Evolutionary conservation across 2,888 invertebrate species (phyloP), one percentile per base, ranked within the genome.

Genomic region (Chrysina gloriosa): DNA sequence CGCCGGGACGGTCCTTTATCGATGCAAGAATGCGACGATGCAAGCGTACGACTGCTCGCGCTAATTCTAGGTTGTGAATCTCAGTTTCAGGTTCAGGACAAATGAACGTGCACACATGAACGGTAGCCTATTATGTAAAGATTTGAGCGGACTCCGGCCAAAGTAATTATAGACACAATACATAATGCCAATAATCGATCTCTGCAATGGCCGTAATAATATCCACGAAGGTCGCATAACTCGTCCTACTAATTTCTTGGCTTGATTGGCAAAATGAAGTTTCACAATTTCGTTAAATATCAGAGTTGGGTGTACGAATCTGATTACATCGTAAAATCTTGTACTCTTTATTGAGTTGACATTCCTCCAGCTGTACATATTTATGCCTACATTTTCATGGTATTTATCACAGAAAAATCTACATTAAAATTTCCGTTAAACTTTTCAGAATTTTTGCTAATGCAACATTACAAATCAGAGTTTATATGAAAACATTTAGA

Each of bases 11-110:
- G 29, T 54, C 45, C 65, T 45, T 66, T 54, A 31, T 48, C 50
- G 64, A 50, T 61, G 50, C 69, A 70, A 70, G 74, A 68, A 74
- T 74, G 72, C 69, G 61, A 69, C 70, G 68, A 67, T 68, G 52
- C 52, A 52, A 70, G 71, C 66, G 72, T 69, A 72, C 67, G 65
- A 52, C 36, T 31, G 52, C 52, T 70, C 69, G 66, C 71, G 70
- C 71, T 71, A 74, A 73, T 70, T 52, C 70, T 73, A 71, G 70
- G 73, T 72, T 67, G 68, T 58, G 68, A 21, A 52, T 52, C 52
- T 52, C 52, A 52, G 69, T 70, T 73, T 74, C 73, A 72, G 74
- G 74, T 71, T 73, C 73, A 74, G 70, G 72, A 50, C 64, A 34
- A 65, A 19, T 27, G 27, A 27, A 7, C 50, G 48, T n/a, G 21